Base-by-base conservation (phyloP, 2,888 invertebrate species). In the Drosophila prostipennis region DNA sequence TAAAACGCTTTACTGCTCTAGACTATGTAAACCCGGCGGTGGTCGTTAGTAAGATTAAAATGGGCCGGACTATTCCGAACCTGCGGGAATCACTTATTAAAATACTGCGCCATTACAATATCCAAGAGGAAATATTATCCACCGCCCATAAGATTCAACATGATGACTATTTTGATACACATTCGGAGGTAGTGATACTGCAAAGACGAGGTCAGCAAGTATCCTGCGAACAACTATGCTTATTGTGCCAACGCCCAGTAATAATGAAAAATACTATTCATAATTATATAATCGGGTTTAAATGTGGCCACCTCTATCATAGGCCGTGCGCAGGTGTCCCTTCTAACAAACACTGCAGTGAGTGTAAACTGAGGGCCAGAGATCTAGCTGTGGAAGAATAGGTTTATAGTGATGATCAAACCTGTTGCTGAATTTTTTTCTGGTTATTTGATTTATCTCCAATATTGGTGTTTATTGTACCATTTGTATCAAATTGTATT, bases 51-150 rank as follows among this genome's bases (percentile, higher is more conserved):
- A 95, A 95, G 91, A 99, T 99, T 76, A 95, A 96, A 82, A 93
- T 95, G 0, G 95, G 96, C 2, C 95, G 97, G 92, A 94, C 96
- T 91, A 98, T 99, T 82, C 97, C 97, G 8, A 97, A 97, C 40
- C 93, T 99, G 43, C 96, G 98, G 80, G 96, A 96, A 85, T 97
- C 98, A 0, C 93, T 99, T 10, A 97, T 97, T 1, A 98, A 98
- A 93, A 98, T 99, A 95, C 94, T 99, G 92, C 96, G 96, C 84
- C 99, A 99, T 91, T 99, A 98, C 91, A 97, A 97, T 89, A 93
- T 98, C 67, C 98, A 98, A 93, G 95, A 95, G 90, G 55, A 79
- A 29, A 51, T 74, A 6, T 32, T 69, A 29, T 51, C 32, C 6
- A 19, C 42, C 7, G 97, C 91, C 96, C 86, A 97, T 87, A 95